Base-by-base conservation (phyloP, 2,113 vertebrate genomes). In the Anoplopoma fimbria region DNA sequence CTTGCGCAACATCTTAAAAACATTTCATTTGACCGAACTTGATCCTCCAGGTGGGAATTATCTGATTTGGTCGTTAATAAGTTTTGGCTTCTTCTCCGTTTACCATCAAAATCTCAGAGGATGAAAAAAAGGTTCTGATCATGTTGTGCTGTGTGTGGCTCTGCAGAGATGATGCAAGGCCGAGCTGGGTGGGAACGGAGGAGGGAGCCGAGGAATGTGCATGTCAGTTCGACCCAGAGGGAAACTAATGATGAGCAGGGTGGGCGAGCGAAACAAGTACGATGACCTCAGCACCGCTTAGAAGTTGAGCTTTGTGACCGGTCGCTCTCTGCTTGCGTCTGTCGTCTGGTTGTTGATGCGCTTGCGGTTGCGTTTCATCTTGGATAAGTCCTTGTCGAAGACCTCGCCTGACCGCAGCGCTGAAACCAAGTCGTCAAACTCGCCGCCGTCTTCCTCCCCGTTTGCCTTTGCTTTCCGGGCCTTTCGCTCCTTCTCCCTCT, bases 321-420 rank as follows among this genome's bases (percentile, higher is more conserved):
- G 97, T 57, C 98, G 95, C 94, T 99, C 98, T 14, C 98, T 95
- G 91, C 96, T 86, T 1, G 95, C 93, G 84, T 99, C 98, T 0
- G 97, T 95, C 83, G 94, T 91, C 94, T 97, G 97, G 95, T 86
- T 98, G 94, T 96, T 95, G 69, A 98, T 96, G 87, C 98, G 97
- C 69, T 99, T 99, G 87, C 98, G 98, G 87, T 98, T 99, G 81
- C 98, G 96, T 80, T 99, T 99, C 93, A 99, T 96, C 92, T 99
- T 99, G 82, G 97, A 97, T 87, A 99, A 95, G 95, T 99, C 98
- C 92, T 99, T 99, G 94, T 99, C 98, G 2, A 99, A 99, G 77
- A 99, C 98, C 89, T 99, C 98, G 0, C 98, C 98, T 0, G 98
- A 99, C 69, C 98, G 96, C 82, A 99, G 90, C 1, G 98, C 98